Evolutionary conservation across 1,140 invertebrate genomes (phyloP).

Genomic region (Bradynema listronoti): DNA sequence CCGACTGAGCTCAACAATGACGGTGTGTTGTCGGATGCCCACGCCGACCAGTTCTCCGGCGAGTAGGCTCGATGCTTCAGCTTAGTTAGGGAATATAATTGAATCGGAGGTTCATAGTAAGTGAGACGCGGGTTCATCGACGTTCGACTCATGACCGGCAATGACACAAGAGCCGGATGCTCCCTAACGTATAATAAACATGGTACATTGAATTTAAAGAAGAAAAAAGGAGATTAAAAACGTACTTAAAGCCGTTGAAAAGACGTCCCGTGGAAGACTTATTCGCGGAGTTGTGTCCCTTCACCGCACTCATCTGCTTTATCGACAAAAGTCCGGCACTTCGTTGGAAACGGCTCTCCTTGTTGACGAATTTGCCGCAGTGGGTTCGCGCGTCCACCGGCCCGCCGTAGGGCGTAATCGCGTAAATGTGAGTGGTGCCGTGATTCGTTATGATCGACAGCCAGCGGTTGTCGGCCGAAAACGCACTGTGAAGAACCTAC

Average conservation of each 20-base stretch:
- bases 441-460: conserved; percentile 83
- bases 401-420: conserved; percentile 89
- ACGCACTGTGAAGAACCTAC: conserved; percentile 60
- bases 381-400: conserved; percentile 82
- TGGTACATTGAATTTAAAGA: not conserved
- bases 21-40: conserved; percentile 52
- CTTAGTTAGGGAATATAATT: conserved; percentile 41
- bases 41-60: conserved; percentile 50
- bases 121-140: conserved; percentile 44
- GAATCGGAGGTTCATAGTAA: conserved; percentile 36
- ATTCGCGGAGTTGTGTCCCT: too few species aligned
- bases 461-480: conserved; percentile 86
- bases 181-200: conserved; percentile 40
- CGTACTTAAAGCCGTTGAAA: too few species aligned
- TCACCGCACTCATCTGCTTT: too few species aligned
- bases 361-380: conserved; percentile 85
- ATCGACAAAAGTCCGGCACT: conserved; percentile 73
- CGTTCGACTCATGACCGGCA: conserved; percentile 28
- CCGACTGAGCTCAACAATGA: conserved; percentile 12
- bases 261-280: too few species aligned
- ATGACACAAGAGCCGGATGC: conserved; percentile 23
- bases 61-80: conserved; percentile 48
- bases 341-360: conserved; percentile 81
- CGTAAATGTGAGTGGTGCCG: conserved; percentile 93
- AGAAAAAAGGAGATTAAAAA: too few species aligned